Base-by-base conservation (phyloP, 2,888 invertebrate genomes). In the Drosophila mimica region DNA sequence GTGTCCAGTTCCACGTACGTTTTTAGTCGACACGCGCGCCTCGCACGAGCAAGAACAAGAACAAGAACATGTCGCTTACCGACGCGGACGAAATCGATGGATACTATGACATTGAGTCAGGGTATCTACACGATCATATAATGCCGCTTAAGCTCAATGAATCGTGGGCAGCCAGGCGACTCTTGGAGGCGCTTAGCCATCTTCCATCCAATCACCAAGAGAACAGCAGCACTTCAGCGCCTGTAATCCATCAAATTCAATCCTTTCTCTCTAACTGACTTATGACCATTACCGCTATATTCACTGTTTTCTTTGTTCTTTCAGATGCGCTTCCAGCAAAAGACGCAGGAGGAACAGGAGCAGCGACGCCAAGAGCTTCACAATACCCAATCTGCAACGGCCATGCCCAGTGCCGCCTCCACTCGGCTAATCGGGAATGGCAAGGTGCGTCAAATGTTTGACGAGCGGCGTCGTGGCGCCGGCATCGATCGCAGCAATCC, bases 401-500 rank as follows among this genome's bases (percentile, higher is more conserved):
- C 43, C 0, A 33, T 69, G 6, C 52, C 69, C 3, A 71, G 67
- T 49, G 66, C 70, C n/a, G 46, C 57, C 33, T 66, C 83, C 52
- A 57, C 51, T 9, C 72, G 82, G 3, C 38, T 78, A 17, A 77
- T 92, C 38, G 92, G 92, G 17, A 91, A 92, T 57, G 93, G 93
- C 59, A 93, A 93, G 75, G 97, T 97, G 34, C 95, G 97, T 17
- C 97, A 97, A 93, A 96, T 97, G 96, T 97, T 97, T 90, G 96
- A 97, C 90, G 97, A 97, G 91, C 95, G 97, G 33, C 95, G 97
- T 46, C 96, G 96, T 81, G 94, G 94, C 67, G 95, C 95, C 4
- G 97, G 97, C 40, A 96, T 97, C 77, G 97, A 97, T 93, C 96
- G 96, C 85, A 97, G 97, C 91, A 96, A 97, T 92, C 97, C 97